phyloP scores from a whole-genome alignment of 2,888 invertebrate species.

The Slavum lentiscoides region DNA sequence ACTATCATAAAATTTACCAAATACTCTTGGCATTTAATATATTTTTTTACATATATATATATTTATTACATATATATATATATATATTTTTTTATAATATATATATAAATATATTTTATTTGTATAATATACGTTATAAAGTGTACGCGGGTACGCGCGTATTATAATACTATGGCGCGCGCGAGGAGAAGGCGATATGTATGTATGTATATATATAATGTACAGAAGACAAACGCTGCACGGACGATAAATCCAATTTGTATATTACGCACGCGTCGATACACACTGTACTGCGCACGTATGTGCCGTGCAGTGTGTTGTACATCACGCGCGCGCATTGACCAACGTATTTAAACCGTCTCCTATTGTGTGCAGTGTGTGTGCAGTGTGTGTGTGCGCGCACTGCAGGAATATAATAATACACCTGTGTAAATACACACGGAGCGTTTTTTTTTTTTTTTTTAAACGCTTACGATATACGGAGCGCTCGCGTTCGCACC shows the following conservation, averaged over 20 bases:
- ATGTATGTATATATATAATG: not conserved
- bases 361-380: constrained; percentile 18
- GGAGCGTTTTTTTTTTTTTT: not conserved
- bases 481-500: not conserved
- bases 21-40: too few species aligned
- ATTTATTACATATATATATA: too few species aligned
- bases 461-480: too few species aligned
- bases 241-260: constrained; percentile 46
- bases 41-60: too few species aligned
- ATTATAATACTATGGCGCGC: too few species aligned
- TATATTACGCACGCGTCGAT: constrained; percentile 25
- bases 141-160: too few species aligned
- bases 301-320: not conserved
- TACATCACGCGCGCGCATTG: not conserved
- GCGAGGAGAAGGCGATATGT: too few species aligned
- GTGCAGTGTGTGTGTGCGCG: not conserved
- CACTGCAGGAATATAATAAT: not conserved
- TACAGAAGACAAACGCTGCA: not conserved
- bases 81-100: too few species aligned
- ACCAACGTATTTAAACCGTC: constrained; percentile 23
- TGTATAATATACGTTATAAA: too few species aligned
- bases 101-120: too few species aligned
- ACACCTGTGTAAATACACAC: not conserved
- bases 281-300: not conserved
- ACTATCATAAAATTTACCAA: too few species aligned